Conservation (phyloP, 1,140 invertebrate species). For the Tenebrio molitor region DNA sequence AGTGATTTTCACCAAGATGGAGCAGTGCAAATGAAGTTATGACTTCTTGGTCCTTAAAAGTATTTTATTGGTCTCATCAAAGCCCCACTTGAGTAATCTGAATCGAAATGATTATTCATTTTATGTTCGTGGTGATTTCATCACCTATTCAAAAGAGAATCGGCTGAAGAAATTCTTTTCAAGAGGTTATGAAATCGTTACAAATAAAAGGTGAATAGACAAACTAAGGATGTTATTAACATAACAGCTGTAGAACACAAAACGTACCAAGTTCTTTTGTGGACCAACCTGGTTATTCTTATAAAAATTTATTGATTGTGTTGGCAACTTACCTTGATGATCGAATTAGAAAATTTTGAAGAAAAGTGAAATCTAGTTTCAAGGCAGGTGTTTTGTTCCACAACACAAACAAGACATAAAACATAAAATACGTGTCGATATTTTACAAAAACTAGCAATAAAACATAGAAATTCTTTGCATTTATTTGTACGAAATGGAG, state of each 20-base stretch:
- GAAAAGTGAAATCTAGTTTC: background rate
- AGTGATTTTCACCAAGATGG: no score
- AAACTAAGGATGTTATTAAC: constrained; percentile 1
- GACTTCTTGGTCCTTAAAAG: background rate
- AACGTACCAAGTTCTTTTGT: background rate
- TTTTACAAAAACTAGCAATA: no score
- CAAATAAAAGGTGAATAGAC: background rate
- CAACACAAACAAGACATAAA: no score
- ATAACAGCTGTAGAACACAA: background rate
- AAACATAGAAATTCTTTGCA: background rate
- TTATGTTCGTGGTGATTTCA: background rate
- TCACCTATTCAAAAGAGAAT: background rate
- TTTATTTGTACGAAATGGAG: background rate
- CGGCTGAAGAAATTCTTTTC: background rate
- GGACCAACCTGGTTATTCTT: no score
- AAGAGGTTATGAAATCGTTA: background rate
- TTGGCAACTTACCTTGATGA: no score
- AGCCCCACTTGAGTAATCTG: constrained; percentile 1
- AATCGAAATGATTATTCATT: background rate
- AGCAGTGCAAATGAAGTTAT: background rate
- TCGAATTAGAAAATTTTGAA: background rate
- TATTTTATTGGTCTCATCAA: background rate
- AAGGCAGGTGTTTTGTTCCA: background rate
- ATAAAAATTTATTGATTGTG: no score
- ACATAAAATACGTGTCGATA: no score